Evolutionary conservation across 2,797 vertebrate genomes (phyloP).

Genomic region (Orientallactaga sibirica): DNA sequence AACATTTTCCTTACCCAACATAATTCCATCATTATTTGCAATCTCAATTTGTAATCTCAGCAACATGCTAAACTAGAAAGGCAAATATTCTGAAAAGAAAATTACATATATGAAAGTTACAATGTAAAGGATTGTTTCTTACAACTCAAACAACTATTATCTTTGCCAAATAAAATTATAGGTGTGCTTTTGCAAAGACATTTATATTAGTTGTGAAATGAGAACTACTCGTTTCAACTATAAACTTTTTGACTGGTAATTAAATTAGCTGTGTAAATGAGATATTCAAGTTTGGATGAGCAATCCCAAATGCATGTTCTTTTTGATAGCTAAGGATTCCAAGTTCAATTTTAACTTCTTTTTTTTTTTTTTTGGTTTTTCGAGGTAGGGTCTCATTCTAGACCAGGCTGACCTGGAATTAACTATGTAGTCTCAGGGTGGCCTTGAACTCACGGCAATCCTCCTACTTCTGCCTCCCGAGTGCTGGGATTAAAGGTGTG

Average conservation of each 20-base stretch:
- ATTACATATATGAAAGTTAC: conserved; percentile 31
- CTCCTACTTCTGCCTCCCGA: too few species aligned
- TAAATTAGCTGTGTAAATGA: conserved; percentile 42
- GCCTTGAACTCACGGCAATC: too few species aligned
- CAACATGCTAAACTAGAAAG: conserved; percentile 33
- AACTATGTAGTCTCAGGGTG: too few species aligned
- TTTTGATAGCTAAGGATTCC: conserved; percentile 36
- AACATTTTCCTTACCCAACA: conserved; percentile 49
- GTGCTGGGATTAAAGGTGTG: too few species aligned
- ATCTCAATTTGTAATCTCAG: conserved; percentile 34
- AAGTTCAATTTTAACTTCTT: conserved; percentile 49
- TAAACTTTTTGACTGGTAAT: conserved; percentile 51
- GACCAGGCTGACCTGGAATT: too few species aligned
- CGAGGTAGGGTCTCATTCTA: too few species aligned
- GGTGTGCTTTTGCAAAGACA: conserved; percentile 40
- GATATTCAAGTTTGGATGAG: conserved; percentile 51
- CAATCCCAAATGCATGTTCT: conserved; percentile 42
- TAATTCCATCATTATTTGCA: conserved; percentile 64
- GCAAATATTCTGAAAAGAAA: conserved; percentile 56
- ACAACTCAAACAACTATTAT: conserved; percentile 51
- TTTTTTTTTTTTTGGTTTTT: not conserved
- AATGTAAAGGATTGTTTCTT: conserved; percentile 35
- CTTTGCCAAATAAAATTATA: conserved; percentile 61
- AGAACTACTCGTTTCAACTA: conserved; percentile 17
- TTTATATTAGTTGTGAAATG: conserved; percentile 46